phyloP scores from a whole-genome alignment of 2,113 vertebrate species.

The Aphelocoma coerulescens region DNA sequence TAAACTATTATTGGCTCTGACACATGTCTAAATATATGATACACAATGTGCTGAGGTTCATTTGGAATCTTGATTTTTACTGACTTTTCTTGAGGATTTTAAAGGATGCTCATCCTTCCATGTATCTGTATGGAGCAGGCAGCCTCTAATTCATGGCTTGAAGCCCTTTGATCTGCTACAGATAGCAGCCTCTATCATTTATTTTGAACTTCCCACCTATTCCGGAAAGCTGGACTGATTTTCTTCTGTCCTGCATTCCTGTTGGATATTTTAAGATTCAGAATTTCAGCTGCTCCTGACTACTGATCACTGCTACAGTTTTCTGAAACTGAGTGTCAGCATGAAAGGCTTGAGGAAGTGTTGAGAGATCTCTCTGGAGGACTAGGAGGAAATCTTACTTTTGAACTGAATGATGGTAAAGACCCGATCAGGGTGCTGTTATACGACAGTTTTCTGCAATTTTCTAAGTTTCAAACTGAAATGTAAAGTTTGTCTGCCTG shows the following conservation, averaged over 20 bases:
- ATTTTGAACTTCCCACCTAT: not conserved
- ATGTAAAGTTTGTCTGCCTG: not conserved
- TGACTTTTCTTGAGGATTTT: not conserved
- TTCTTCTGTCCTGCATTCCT: not conserved
- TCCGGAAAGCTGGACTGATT: conserved; percentile 3
- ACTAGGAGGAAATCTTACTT: not conserved
- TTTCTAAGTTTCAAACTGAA: not conserved
- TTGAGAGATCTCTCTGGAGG: not conserved
- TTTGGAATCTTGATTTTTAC: not conserved
- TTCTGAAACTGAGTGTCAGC: not conserved
- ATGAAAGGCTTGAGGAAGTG: not conserved
- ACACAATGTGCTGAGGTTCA: not conserved
- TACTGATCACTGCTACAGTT: not conserved
- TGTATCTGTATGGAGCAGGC: not conserved
- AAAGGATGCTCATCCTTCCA: not conserved
- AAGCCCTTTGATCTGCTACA: not conserved
- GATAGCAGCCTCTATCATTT: not conserved
- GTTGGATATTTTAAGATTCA: not conserved
- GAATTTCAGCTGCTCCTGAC: not conserved
- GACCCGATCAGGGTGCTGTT: not conserved
- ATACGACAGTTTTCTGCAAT: not conserved
- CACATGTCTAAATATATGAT: not conserved
- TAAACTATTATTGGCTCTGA: not conserved
- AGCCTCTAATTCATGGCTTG: not conserved
- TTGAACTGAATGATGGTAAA: not conserved